phyloP scores from a whole-genome alignment of 2,113 vertebrate species.

The Nibea coibor region DNA sequence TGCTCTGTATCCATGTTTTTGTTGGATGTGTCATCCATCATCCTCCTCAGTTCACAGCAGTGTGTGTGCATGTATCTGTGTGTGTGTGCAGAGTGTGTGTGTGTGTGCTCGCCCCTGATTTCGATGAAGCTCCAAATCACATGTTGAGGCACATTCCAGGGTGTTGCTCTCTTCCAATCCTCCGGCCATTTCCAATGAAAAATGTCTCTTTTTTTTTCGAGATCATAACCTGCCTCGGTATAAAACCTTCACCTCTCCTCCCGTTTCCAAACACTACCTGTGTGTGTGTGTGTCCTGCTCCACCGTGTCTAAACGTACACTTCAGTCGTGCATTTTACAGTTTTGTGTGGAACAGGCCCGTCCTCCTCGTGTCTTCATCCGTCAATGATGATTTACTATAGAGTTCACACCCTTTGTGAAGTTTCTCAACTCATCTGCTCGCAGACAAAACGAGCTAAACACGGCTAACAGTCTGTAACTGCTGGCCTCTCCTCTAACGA shows the following conservation, averaged over 20 bases:
- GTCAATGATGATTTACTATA: neutral
- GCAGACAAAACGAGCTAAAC: no score
- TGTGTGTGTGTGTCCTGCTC: conserved; percentile 15
- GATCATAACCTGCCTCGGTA: conserved; percentile 23
- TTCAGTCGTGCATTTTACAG: neutral
- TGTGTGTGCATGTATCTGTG: neutral
- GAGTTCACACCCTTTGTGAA: neutral
- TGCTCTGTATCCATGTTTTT: neutral
- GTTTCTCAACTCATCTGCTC: no score
- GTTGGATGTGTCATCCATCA: neutral
- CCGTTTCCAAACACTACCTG: neutral
- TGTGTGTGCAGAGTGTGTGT: neutral
- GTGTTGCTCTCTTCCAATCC: conserved; percentile 68
- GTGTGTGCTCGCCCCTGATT: conserved; percentile 24
- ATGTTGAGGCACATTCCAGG: conserved; percentile 74
- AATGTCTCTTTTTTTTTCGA: conserved; percentile 29
- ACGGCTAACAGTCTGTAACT: no score
- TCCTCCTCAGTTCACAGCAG: neutral
- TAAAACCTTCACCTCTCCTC: neutral
- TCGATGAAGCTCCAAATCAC: conserved; percentile 56
- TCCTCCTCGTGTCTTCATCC: neutral
- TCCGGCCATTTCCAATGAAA: conserved; percentile 61
- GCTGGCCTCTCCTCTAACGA: no score
- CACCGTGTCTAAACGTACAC: conserved; percentile 27
- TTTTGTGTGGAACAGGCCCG: neutral